Evolutionary conservation across 2,888 invertebrate species (phyloP), one percentile per base, ranked within the genome.

Genomic region (Epiperipatus broadwayi): DNA sequence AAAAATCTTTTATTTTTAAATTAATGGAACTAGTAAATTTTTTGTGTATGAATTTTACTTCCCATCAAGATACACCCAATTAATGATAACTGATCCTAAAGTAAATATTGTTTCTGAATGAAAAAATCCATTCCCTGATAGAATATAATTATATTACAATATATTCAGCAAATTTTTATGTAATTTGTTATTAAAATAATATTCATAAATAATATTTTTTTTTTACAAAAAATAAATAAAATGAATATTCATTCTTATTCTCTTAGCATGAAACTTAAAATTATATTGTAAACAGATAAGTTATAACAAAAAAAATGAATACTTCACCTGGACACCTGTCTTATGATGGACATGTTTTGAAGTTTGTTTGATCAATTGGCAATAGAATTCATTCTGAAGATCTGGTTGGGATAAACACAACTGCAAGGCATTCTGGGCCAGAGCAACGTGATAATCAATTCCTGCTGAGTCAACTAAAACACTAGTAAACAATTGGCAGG

Each of bases 361-460:
- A 37, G 87, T 89, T 68, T 93, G 89, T 54, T 83, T 79, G 48
- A 85, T 77, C 49, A 95, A 68, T 48, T 78, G 80, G 52, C 85
- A 80, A 53, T 80, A 77, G 55, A 95, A 72, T 68, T 95, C 93
- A 54, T 85, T 78, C 59, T 85, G 87, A 47, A 95, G 69, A 64
- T 87, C 85, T 31, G 74, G 70, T 58, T 77, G 75, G 51, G 83
- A 81, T 43, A 93, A 67, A 58, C 89, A 89, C 58, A 83, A 81
- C 55, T 83, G 80, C 41, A 95, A 68, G 21, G 91, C 84, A 61
- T 89, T 89, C 70, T 93, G 93, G 12, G 91, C 91, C 43, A 95
- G 68, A 43, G 84, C 84, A 53, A 95, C 89, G 64, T 95, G 93
- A 64, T 91, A 89, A 66, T 95, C 93, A 51, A 93, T 81, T 54